Percentiles rank a stretch among this genome's conserved stretches.
Evolutionary conservation across 2,888 invertebrate genomes (phyloP).

Genomic region (Oithona nana): DNA sequence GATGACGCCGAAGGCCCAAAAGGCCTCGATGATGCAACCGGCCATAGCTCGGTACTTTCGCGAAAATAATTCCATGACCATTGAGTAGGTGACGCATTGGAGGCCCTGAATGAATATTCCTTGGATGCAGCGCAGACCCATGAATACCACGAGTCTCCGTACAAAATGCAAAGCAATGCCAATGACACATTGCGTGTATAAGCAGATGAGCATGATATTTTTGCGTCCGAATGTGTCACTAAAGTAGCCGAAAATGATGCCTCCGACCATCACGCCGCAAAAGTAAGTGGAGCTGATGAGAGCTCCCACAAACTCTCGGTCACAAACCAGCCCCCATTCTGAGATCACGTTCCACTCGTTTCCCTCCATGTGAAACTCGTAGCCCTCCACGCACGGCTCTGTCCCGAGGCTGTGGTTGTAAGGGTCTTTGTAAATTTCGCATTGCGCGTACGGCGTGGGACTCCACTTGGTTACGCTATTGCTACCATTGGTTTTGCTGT

Average conservation of each 20-base stretch:
- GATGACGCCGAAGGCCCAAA: slow-evolving; percentile 32
- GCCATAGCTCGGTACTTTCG: slow-evolving; percentile 31
- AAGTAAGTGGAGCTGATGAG: slow-evolving; percentile 28
- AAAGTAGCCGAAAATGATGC: slow-evolving; percentile 28
- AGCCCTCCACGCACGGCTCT: slow-evolving; percentile 21
- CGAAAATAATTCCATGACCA: slow-evolving; percentile 34
- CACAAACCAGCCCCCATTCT: slow-evolving; percentile 30
- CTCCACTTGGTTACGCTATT: not conserved
- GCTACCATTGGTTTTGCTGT: too few species aligned
- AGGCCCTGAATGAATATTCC: slow-evolving; percentile 34
- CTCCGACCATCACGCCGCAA: slow-evolving; percentile 30
- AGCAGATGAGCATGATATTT: slow-evolving; percentile 29
- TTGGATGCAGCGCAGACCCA: slow-evolving; percentile 29
- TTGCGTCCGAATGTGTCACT: slow-evolving; percentile 31
- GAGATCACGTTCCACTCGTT: slow-evolving; percentile 22
- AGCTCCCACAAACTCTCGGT: slow-evolving; percentile 25
- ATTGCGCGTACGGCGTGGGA: not conserved
- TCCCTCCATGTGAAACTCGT: slow-evolving; percentile 21
- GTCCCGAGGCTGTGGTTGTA: slow-evolving; percentile 16
- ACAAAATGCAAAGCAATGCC: slow-evolving; percentile 23
- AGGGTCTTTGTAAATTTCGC: slow-evolving; percentile 14
- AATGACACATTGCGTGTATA: slow-evolving; percentile 28
- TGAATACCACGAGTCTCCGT: slow-evolving; percentile 27
- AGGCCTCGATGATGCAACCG: slow-evolving; percentile 31
- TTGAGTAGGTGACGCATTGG: slow-evolving; percentile 33